Conservation (phyloP, 2,113 vertebrate genomes). For the Oncorhynchus gorbuscha region DNA sequence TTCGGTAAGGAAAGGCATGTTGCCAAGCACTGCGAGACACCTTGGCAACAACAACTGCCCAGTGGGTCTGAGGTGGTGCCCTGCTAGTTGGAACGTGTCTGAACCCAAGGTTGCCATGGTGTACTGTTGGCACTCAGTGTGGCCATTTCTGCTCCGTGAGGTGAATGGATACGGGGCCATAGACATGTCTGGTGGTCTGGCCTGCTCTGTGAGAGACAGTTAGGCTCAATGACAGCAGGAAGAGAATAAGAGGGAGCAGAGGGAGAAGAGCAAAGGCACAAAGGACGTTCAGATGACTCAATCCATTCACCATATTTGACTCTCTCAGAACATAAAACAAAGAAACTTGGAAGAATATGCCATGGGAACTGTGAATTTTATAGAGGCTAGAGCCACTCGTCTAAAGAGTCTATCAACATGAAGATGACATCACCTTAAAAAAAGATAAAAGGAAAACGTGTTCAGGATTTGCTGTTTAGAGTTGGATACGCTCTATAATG, state of each 20-base stretch:
- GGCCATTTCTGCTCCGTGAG: slow-evolving; percentile 19
- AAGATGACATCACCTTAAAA: not conserved
- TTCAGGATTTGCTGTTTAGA: too few relatives aligned
- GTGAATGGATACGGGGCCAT: not conserved
- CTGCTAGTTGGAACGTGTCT: too few relatives aligned
- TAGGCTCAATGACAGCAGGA: not conserved
- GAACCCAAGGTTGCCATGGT: not conserved
- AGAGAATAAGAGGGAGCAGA: not conserved
- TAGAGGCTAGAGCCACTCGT: not conserved
- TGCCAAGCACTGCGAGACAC: too few relatives aligned
- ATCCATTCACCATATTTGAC: slow-evolving; percentile 12
- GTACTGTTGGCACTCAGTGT: not conserved
- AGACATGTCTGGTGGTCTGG: not conserved
- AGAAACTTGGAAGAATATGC: not conserved
- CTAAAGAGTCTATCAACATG: not conserved
- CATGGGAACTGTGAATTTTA: not conserved
- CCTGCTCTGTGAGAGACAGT: too few relatives aligned
- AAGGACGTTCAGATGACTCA: slow-evolving; percentile 17
- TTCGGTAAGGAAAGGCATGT: too few relatives aligned
- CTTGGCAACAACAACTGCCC: too few relatives aligned
- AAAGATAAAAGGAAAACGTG: not conserved
- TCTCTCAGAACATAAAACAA: slow-evolving; percentile 6
- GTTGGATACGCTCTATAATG: too few relatives aligned
- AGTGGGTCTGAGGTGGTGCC: too few relatives aligned
- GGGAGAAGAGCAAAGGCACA: slow-evolving; percentile 13